These are phyloP conservation scores for Guaruba guarouba DNA, from an alignment of 2,113 vertebrate species.

Conservation along the genomic window DNA sequence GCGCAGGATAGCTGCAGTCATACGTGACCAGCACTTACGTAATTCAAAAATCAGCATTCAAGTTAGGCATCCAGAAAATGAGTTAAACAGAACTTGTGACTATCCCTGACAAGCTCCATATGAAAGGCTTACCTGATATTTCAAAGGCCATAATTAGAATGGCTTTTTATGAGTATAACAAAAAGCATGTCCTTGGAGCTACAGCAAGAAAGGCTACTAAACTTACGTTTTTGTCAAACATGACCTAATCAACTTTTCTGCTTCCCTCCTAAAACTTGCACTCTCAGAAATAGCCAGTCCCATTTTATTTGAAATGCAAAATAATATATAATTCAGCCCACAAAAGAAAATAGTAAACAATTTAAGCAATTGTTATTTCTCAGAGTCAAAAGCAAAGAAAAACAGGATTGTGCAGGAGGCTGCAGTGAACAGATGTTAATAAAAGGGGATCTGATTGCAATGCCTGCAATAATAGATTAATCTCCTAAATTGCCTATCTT, in stretches of 20 bases:
- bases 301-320: not conserved
- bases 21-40: not conserved
- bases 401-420: not conserved
- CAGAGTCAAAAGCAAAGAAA: not conserved
- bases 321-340: not conserved
- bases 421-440: not conserved
- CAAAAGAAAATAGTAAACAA: not conserved
- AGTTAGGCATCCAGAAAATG: not conserved
- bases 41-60: slow-evolving; percentile 4
- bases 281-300: not conserved
- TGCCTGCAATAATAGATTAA: not conserved
- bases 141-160: not conserved
- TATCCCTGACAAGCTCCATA: not conserved
- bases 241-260: not conserved
- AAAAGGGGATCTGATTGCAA: not conserved
- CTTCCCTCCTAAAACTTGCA: not conserved
- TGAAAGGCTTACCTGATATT: not conserved
- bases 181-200: not conserved
- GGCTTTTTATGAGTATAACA: not conserved
- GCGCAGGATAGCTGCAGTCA: not conserved
- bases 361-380: not conserved
- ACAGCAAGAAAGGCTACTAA: not conserved
- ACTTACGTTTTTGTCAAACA: not conserved
- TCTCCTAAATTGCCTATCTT: not conserved
- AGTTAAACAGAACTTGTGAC: slow-evolving; percentile 7